Evolutionary conservation across 2,888 invertebrate species (phyloP).

Genomic region (Drosophila longiperda): DNA sequence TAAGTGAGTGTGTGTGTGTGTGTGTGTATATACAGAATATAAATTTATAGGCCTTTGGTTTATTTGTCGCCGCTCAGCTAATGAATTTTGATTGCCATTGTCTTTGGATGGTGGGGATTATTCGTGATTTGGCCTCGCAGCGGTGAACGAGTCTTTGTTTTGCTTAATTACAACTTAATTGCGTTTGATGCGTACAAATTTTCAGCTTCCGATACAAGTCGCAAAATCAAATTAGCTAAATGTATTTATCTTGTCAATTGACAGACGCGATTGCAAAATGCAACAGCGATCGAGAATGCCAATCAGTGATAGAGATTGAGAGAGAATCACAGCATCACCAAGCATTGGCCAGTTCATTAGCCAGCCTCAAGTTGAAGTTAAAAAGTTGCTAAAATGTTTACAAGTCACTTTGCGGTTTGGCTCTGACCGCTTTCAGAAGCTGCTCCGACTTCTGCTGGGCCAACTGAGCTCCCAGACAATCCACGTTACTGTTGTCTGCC

Average conservation of each 20-base stretch:
- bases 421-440: conserved; percentile 31
- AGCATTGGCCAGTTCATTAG: conserved; percentile 73
- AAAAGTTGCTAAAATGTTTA: conserved; percentile 81
- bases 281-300: conserved; percentile 54
- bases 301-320: conserved; percentile 66
- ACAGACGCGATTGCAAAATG: conserved; percentile 68
- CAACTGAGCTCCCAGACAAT: conserved; percentile 59
- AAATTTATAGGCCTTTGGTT: conserved; percentile 68
- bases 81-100: conserved; percentile 78
- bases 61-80: conserved; percentile 77
- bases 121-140: conserved; percentile 33
- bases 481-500: conserved; percentile 71
- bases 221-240: conserved; percentile 77
- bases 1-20: not conserved
- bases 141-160: conserved; percentile 58
- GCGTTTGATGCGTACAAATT: conserved; percentile 77
- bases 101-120: conserved; percentile 30
- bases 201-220: conserved; percentile 62
- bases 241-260: conserved; percentile 83
- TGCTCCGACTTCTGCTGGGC: conserved; percentile 17
- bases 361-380: conserved; percentile 68
- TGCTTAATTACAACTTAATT: conserved; percentile 79
- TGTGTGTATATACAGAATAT: conserved; percentile 16
- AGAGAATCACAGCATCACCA: conserved; percentile 37
- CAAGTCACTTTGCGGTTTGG: conserved; percentile 74